A percentile compares a stretch with the other conserved stretches of the same genome.
Evolutionary conservation across 2,113 vertebrate genomes (phyloP).

Genomic region (Hymenochirus boettgeri): DNA sequence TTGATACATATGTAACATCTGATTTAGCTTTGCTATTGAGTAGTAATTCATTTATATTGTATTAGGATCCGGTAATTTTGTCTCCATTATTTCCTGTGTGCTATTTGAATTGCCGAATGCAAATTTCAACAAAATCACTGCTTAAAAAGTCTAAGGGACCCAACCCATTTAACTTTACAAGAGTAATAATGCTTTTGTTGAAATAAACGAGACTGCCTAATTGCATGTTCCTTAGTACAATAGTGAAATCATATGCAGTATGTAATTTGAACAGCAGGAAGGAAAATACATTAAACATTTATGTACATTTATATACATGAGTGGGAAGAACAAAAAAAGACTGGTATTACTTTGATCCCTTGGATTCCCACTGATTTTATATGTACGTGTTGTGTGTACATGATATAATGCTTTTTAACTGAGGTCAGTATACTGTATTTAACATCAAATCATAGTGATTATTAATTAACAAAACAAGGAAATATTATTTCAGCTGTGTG

Average conservation of each 20-base stretch:
- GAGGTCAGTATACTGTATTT: too few species aligned
- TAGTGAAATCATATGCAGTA: not conserved
- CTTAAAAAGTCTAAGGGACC: not conserved
- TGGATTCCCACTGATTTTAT: not conserved
- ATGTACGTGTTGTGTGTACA: too few species aligned
- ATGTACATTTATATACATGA: not conserved
- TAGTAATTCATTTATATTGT: conserved; percentile 8
- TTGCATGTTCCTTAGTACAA: conserved; percentile 9
- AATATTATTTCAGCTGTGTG: too few species aligned
- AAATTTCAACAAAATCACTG: not conserved
- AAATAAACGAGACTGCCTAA: conserved; percentile 23
- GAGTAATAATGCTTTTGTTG: conserved; percentile 8
- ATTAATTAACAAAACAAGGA: too few species aligned
- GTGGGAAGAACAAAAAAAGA: conserved; percentile 1
- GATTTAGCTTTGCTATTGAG: not conserved
- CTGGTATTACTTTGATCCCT: not conserved
- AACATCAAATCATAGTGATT: too few species aligned
- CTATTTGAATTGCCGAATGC: not conserved
- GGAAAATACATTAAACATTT: conserved; percentile 17
- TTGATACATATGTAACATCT: not conserved
- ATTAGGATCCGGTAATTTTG: conserved; percentile 11
- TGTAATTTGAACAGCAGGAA: conserved; percentile 15
- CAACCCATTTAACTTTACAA: conserved; percentile 9
- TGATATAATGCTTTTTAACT: too few species aligned
- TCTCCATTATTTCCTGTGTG: not conserved